Evolutionary conservation across 1,140 invertebrate genomes (phyloP), one percentile per base, ranked within the genome.

Genomic region (Brachionus rubens): DNA sequence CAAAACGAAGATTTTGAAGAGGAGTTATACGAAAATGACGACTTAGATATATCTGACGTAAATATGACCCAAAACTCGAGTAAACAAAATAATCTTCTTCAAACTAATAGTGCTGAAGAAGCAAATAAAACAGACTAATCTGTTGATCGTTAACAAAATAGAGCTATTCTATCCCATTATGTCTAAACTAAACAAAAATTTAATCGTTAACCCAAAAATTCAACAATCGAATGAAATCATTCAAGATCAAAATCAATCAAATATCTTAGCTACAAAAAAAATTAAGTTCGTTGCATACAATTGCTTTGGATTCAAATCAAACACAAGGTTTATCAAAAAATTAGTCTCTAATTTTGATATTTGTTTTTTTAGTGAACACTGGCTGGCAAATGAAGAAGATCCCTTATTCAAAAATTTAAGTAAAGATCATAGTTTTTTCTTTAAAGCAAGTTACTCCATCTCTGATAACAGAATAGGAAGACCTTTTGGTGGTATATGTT

Each of bases 241-340:
- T n/a, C n/a, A n/a, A n/a, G n/a, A n/a, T n/a, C n/a, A n/a, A n/a
- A n/a, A n/a, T n/a, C n/a, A n/a, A 14, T 46, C n/a, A 46, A 14
- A 46, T 14, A 46, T 14, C 3, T 5, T 14, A 46, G 9, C 4
- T 46, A 3, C 3, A 46, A 46, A 46, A 14, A 46, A 46, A 3
- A 14, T 46, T 7, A 46, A 46, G 14, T 14, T 46, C 14, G 4
- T 46, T 7, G 9, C 54, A 16, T 59, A 33, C n/a, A 59, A 59
- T 16, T 59, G 54, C 28, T 59, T 33, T 59, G 54, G 54, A 21
- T 33, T 59, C n/a, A 59, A 59, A 59, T 59, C 54, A n/a, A 59
- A 59, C 30, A 14, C 26, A n/a, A 10, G n/a, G n/a, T 59, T 33
- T 16, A 16, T 59, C 36, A 10, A 14, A 33, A 59, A 59, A 33